Conservation (phyloP, 2,113 vertebrate species). For the Pardalotus punctatus region DNA sequence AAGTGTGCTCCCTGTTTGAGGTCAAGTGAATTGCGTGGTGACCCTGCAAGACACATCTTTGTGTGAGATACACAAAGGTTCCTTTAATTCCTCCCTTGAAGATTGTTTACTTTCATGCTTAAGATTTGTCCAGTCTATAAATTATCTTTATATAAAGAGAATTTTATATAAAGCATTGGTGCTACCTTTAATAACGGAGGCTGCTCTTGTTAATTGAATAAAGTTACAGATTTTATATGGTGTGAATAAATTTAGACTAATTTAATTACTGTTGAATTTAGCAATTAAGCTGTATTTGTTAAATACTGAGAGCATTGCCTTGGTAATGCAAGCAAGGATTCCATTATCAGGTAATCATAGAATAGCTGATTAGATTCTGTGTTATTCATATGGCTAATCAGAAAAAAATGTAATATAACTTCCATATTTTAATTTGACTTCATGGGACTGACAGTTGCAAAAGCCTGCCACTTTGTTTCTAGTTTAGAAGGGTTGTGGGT, state of each 20-base stretch:
- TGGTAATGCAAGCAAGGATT: background rate
- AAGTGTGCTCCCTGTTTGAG: background rate
- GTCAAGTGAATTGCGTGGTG: background rate
- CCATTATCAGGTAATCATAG: background rate
- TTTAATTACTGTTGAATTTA: background rate
- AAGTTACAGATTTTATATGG: background rate
- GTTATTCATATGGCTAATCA: background rate
- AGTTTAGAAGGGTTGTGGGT: background rate
- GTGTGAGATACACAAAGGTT: background rate
- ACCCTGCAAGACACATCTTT: background rate
- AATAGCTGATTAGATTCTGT: background rate
- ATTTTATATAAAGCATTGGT: background rate
- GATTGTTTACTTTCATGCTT: background rate
- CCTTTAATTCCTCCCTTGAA: background rate
- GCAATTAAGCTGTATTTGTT: background rate
- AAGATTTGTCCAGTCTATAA: background rate
- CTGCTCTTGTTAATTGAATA: background rate
- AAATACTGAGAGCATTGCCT: background rate
- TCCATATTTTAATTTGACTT: background rate
- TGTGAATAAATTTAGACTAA: background rate
- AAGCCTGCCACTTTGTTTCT: background rate
- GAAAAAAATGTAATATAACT: background rate
- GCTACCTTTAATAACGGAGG: background rate
- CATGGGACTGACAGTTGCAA: background rate
- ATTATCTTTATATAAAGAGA: background rate